Evolutionary conservation across 2,113 vertebrate species (phyloP).

Genomic region (Dascyllus trimaculatus): DNA sequence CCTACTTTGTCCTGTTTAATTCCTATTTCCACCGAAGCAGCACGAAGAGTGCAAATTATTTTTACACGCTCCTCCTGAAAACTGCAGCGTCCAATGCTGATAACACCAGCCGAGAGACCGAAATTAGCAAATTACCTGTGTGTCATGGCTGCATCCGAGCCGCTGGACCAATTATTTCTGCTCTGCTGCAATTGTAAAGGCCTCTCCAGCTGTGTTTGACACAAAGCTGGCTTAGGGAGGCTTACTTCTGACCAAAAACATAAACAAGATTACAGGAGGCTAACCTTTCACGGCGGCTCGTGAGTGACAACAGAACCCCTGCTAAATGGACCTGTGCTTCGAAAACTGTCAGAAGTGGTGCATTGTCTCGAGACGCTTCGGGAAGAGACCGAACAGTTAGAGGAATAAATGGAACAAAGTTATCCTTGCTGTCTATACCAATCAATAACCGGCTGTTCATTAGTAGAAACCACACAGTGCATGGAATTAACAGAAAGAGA

Average conservation of each 20-base stretch:
- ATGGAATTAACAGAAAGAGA: constrained; percentile 37
- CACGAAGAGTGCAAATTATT: constrained; percentile 26
- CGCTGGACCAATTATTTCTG: constrained; percentile 79
- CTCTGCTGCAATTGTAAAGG: constrained; percentile 74
- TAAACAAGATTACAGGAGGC: constrained; percentile 75
- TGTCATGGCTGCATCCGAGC: constrained; percentile 74
- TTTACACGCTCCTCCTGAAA: constrained; percentile 36
- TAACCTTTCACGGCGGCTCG: constrained; percentile 62
- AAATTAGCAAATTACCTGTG: constrained; percentile 82
- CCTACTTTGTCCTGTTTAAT: not conserved
- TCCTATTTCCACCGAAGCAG: constrained; percentile 17
- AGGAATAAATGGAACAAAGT: constrained; percentile 55
- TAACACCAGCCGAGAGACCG: constrained; percentile 66
- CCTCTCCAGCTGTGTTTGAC: constrained; percentile 80
- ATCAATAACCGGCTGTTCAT: constrained; percentile 67
- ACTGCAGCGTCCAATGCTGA: constrained; percentile 28
- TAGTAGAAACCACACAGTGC: constrained; percentile 44
- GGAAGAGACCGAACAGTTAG: constrained; percentile 15
- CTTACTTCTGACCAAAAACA: constrained; percentile 77
- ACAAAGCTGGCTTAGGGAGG: constrained; percentile 73
- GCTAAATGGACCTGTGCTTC: constrained; percentile 60
- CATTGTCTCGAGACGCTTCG: not conserved
- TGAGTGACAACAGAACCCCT: constrained; percentile 55
- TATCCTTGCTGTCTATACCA: constrained; percentile 51
- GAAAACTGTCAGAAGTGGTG: constrained; percentile 15